These are phyloP conservation scores for Helleia helle DNA, from an alignment of 2,888 invertebrate species.

Conservation along the genomic window DNA sequence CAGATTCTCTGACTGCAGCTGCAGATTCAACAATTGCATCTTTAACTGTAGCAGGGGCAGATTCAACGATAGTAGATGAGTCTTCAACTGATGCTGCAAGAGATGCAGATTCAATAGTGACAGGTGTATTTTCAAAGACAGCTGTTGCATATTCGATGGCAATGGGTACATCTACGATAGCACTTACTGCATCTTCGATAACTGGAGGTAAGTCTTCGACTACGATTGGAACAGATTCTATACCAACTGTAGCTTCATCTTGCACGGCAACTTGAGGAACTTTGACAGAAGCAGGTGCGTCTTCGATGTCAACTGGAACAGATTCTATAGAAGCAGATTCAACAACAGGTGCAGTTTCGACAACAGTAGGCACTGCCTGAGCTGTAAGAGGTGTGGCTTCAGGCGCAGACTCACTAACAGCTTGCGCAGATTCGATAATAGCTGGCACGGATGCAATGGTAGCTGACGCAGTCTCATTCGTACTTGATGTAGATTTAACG, in stretches of 20 bases:
- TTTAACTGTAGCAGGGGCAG: constrained; percentile 23
- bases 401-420: neutral
- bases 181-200: neutral
- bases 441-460: neutral
- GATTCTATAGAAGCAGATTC: neutral
- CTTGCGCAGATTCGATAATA: neutral
- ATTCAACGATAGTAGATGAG: constrained; percentile 25
- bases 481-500: neutral
- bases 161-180: neutral
- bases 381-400: neutral
- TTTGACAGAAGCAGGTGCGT: neutral
- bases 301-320: neutral
- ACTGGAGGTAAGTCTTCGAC: neutral
- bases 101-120: constrained; percentile 17
- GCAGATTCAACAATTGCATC: constrained; percentile 21
- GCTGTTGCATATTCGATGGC: neutral
- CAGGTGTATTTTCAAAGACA: constrained; percentile 17
- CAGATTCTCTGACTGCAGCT: constrained; percentile 17
- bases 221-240: neutral
- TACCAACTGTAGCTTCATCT: neutral
- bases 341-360: neutral
- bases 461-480: neutral
- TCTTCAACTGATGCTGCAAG: constrained; percentile 22
- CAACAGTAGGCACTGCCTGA: neutral
- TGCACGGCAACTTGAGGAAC: neutral